Percentiles rank a stretch among this genome's conserved stretches.
phyloP scores from a whole-genome alignment of 2,888 invertebrate genomes.

The Physocephala rufipes region DNA sequence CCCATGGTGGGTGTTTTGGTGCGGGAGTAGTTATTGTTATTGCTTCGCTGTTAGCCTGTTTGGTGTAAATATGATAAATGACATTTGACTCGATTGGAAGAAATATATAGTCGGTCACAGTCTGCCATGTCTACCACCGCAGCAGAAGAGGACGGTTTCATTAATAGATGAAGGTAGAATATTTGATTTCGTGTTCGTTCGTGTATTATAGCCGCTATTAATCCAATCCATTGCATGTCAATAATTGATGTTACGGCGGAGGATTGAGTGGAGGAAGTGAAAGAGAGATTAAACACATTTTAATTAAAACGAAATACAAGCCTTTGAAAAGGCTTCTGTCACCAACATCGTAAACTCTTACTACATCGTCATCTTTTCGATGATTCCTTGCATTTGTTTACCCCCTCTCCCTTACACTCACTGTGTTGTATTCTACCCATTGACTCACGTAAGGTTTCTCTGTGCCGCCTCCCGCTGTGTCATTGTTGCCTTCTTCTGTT shows the following conservation, averaged over 20 bases:
- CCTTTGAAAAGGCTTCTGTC: conserved; percentile 13
- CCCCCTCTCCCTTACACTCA: too few relatives aligned
- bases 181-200: conserved; percentile 10
- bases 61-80: conserved; percentile 47
- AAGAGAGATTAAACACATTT: conserved; percentile 11
- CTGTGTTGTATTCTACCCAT: neutral
- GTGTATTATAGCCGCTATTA: conserved; percentile 20
- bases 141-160: too few relatives aligned
- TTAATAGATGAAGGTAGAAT: neutral
- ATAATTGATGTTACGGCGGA: conserved; percentile 5
- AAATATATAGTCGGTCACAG: too few relatives aligned
- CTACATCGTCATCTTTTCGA: too few relatives aligned
- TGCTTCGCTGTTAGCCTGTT: conserved; percentile 3
- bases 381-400: too few relatives aligned
- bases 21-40: conserved; percentile 27
- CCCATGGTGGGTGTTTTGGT: conserved; percentile 33
- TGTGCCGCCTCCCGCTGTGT: conserved; percentile 26
- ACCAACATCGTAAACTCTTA: too few relatives aligned
- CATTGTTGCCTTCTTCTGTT: neutral
- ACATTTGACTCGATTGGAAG: conserved; percentile 26
- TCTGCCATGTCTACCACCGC: too few relatives aligned
- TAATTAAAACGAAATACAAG: conserved; percentile 5
- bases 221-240: conserved; percentile 19
- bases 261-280: too few relatives aligned
- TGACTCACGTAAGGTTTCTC: conserved; percentile 14